These are phyloP conservation scores for Buathra laborator DNA, from an alignment of 2,888 invertebrate genomes.

Conservation along the genomic window DNA sequence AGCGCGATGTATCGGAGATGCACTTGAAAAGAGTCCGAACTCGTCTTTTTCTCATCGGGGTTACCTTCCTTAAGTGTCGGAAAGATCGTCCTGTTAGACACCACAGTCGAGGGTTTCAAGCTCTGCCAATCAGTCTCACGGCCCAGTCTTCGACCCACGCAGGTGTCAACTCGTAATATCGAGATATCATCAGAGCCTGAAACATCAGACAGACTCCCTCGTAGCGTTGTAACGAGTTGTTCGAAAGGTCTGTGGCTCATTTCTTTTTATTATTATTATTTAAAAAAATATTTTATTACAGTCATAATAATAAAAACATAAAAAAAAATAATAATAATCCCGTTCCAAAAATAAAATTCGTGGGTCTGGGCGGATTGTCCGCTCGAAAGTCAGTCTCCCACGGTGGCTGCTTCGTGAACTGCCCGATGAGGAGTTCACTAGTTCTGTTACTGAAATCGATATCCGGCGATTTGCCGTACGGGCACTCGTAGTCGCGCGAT, in stretches of 20 bases:
- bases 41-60: conserved; percentile 31
- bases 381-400: conserved; percentile 49
- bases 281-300: conserved; percentile 12
- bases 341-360: conserved; percentile 50
- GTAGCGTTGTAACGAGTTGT: conserved; percentile 18
- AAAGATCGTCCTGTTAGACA: conserved; percentile 37
- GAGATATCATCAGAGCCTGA: conserved; percentile 19
- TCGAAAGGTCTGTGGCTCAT: not conserved
- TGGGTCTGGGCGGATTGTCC: conserved; percentile 3
- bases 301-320: not conserved
- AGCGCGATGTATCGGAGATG: not conserved
- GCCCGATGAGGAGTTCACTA: conserved; percentile 51
- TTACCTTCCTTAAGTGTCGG: conserved; percentile 49
- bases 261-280: conserved; percentile 13
- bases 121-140: conserved; percentile 59
- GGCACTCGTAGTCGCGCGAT: conserved; percentile 61
- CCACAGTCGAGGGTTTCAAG: conserved; percentile 32
- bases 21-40: not conserved
- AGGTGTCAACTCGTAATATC: conserved; percentile 51
- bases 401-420: conserved; percentile 37
- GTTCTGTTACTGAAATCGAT: conserved; percentile 63
- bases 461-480: conserved; percentile 67
- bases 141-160: conserved; percentile 56
- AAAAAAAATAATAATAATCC: conserved; percentile 10
- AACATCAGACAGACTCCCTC: conserved; percentile 32